Evolutionary conservation across 2,888 invertebrate genomes (phyloP), one percentile per base, ranked within the genome.

Genomic region (Aethes cnicana): DNA sequence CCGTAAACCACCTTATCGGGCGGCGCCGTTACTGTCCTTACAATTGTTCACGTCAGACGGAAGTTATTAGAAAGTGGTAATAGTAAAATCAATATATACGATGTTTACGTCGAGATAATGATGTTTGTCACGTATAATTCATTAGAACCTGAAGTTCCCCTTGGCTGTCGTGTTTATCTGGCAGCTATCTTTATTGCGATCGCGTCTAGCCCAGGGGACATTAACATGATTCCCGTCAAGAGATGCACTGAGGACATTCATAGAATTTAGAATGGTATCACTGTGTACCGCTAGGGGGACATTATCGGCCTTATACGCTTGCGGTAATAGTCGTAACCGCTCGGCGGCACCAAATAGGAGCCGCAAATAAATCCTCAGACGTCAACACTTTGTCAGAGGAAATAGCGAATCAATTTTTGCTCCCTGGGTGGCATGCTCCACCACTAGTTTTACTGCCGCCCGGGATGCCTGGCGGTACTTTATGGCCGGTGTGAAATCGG

Each of bases 1-100:
- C 54, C 48, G 57, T 60, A 58, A 60, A 58, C 39, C 53, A 57
- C 56, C 52, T 60, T 60, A 58, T 60, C 60, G 55, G 48, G 47
- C 47, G 20, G 36, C 43, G 17, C 50, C 47, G 53, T 46, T 50
- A 49, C 43, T 46, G 46, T 46, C 46, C 46, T 37, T 23, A 26
- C 43, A 20, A 42, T 50, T 20, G 32, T 52, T 20, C 20, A 23
- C 36, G 26, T 20, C 28, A 46, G 20, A 17, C 47, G 7, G 33
- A 11, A 23, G 41, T 42, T 18, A 28, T 6, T 46, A 52, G 44
- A 52, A 52, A 44, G 37, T 39, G 46, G 32, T 52, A 52, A 32
- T 37, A 32, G 44, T 32, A 43, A 36, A 46, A 39, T 37, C 52
- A 46, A 39, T 44, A 50, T 42, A n/a, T 42, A 28, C 17, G 42